Evolutionary conservation across 2,797 vertebrate species (phyloP).

Genomic region (Oreonectes daqikongensis): DNA sequence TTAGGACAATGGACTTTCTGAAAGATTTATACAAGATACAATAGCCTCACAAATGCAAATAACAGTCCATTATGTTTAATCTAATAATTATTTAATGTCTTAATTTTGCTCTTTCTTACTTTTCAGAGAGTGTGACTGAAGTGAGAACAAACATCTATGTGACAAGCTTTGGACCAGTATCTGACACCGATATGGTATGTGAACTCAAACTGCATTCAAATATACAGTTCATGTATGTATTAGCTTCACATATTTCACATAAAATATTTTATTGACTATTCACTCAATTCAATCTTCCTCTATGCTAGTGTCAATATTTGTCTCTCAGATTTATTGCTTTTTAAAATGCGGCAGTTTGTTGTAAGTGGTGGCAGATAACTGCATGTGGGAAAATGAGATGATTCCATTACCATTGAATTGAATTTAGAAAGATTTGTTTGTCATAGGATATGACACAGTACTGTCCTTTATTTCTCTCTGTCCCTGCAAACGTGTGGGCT

Average conservation of each 20-base stretch:
- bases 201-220: neutral
- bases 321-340: neutral
- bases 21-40: neutral
- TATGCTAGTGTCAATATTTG: neutral
- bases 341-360: neutral
- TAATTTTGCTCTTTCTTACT: slow-evolving; percentile 38
- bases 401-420: slow-evolving; percentile 26
- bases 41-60: slow-evolving; percentile 13
- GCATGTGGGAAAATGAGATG: slow-evolving; percentile 19
- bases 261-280: no score
- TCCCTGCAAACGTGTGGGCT: slow-evolving; percentile 19
- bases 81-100: neutral
- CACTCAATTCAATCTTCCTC: neutral
- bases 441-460: slow-evolving; percentile 29
- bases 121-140: slow-evolving; percentile 92
- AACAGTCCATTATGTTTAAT: neutral
- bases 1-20: slow-evolving; percentile 6
- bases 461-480: neutral
- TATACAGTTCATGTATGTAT: no score
- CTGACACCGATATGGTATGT: slow-evolving; percentile 98
- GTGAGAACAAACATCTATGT: slow-evolving; percentile 98
- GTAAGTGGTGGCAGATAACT: neutral
- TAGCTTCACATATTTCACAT: no score
- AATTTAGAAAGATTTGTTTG: slow-evolving; percentile 25
- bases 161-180: slow-evolving; percentile 97